These are phyloP conservation scores for Mesorhabditis belari DNA, from an alignment of 2,888 invertebrate species.

Conservation along the genomic window DNA sequence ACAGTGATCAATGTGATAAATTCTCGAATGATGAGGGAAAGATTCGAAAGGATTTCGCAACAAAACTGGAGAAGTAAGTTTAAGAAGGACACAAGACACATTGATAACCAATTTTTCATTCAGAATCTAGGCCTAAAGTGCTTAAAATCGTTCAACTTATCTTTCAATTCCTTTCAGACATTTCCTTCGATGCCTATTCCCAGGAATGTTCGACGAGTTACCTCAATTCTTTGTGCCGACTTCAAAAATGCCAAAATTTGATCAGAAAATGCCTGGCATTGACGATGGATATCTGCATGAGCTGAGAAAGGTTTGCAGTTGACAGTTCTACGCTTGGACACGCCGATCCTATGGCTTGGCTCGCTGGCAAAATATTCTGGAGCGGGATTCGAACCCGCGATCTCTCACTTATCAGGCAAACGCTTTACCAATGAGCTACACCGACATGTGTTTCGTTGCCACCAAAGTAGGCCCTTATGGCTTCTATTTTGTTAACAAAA, in stretches of 20 bases:
- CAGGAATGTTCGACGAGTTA: conserved; percentile 73
- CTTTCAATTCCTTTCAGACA: conserved; percentile 61
- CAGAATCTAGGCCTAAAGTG: too few species aligned
- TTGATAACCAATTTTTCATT: too few species aligned
- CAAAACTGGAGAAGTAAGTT: conserved; percentile 65
- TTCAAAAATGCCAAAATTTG: conserved; percentile 31
- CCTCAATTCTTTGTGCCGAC: conserved; percentile 66
- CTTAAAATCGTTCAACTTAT: neutral
- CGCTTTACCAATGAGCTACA: too few species aligned
- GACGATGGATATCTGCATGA: conserved; percentile 28
- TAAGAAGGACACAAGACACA: too few species aligned
- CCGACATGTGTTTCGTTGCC: too few species aligned
- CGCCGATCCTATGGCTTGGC: too few species aligned
- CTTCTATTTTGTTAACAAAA: neutral
- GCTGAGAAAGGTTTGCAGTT: conserved; percentile 7
- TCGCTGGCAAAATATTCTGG: neutral
- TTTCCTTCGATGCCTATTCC: conserved; percentile 74
- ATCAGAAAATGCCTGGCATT: conserved; percentile 35
- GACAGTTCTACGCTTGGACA: neutral
- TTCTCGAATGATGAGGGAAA: conserved; percentile 78
- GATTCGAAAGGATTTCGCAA: conserved; percentile 71
- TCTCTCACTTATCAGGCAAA: too few species aligned
- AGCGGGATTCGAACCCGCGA: neutral
- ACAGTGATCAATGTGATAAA: conserved; percentile 26
- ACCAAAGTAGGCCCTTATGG: conserved; percentile 7